Evolutionary conservation across 2,888 invertebrate species (phyloP), one percentile per base, ranked within the genome.

Genomic region (Dysmachus trigonus): DNA sequence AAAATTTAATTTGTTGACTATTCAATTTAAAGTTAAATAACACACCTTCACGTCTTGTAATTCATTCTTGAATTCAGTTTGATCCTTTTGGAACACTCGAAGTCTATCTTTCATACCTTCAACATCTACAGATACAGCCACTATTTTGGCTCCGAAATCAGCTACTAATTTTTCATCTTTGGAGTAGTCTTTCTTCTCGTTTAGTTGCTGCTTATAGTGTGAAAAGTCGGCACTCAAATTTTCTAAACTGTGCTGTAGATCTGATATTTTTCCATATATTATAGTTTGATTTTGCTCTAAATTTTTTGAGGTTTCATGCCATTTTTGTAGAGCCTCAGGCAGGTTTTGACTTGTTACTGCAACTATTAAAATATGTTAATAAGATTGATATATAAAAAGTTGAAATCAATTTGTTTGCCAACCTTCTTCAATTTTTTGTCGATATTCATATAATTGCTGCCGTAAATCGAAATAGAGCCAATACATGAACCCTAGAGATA

Each of bases 271-370:
- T 79, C 90, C 91, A 88, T 93, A 94, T 83, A 96, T 93, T 83
- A 93, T 92, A 35, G 94, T 95, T 88, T 95, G 95, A 91, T 96
- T 96, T 88, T 94, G 94, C 87, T 94, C 93, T 72, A 96, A 92
- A 88, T 94, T 94, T 90, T 94, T 94, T 10, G 95, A 94, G 7
- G 95, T 93, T 13, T 95, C 94, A 90, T 96, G 95, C 91, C 95
- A 96, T 89, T 94, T 93, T 91, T 96, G 96, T 82, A 96, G 91
- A 1, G 94, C 94, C 90, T 95, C 95, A 82, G 95, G 95, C 88
- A 95, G 94, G 87, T 94, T 94, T 90, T 94, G 94, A 91, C 94
- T 95, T 90, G 94, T 95, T 87, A 95, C 95, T 91, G 94, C 92
- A 90, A 96, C 94, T 94, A 91, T 88, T 89, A 89, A 87, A 62